Base-by-base conservation (phyloP, 2,113 vertebrate genomes). In the Rostratula benghalensis region DNA sequence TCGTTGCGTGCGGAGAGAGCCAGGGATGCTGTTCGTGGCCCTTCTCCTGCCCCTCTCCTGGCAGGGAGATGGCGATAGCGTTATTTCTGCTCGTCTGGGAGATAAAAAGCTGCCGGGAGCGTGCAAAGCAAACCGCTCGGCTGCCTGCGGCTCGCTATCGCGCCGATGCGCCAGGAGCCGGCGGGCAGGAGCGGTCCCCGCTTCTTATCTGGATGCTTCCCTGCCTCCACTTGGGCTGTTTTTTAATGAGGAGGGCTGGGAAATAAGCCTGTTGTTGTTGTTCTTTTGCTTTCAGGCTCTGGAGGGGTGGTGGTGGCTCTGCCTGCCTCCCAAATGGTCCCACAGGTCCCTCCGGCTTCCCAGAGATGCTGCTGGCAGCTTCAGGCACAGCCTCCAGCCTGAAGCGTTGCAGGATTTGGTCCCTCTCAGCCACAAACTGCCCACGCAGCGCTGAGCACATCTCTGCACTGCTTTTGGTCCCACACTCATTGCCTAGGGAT, bases 181-280 rank as follows among this genome's bases (percentile, higher is more conserved):
- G 50, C 1, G 41, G 64, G 82, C 70, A 79, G 71, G 54, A 79
- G 70, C 31, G 1, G 37, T 54, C 18, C 70, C 80, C 2, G n/a
- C 59, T 25, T 31, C 90, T 89, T 51, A 60, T 83, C 85, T 61
- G 79, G 27, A 39, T n/a, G 81, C 83, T 94, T 33, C 73, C 69
- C 50, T 48, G 63, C 63, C 65, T 61, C 18, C 28, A 25, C 59
- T 63, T 67, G 0, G 33, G 78, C 50, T 93, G 73, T 12, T 13
- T 89, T 93, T 87, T 89, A 94, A 95, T 87, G 86, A 94, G 75
- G 78, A 91, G 46, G 76, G 54, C 28, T 96, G 81, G 74, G 78
- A 94, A 90, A 61, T 35, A 57, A 80, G 45, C 80, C 24, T 46
- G 46, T 25, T 68, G 8, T 60, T 61, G 6, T 77, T 54, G 5